Evolutionary conservation across 2,888 invertebrate genomes (phyloP).

Genomic region (Danaus chrysippus): DNA sequence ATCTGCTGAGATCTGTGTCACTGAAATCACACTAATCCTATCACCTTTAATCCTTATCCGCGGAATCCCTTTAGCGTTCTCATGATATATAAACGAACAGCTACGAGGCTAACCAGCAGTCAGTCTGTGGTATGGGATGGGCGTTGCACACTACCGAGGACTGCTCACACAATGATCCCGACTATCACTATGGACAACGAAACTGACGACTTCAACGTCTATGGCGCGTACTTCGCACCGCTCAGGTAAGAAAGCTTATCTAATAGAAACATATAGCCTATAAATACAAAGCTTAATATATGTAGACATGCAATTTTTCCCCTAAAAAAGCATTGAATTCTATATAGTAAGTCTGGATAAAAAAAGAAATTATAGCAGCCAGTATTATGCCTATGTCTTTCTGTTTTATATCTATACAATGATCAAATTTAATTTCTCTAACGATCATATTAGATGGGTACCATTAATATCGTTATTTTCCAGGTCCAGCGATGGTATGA

Average conservation of each 20-base stretch:
- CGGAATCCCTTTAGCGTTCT: constrained; percentile 57
- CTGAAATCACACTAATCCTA: constrained; percentile 67
- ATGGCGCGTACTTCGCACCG: constrained; percentile 65
- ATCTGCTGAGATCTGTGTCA: constrained; percentile 62
- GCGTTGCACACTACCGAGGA: constrained; percentile 66
- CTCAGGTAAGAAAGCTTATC: constrained; percentile 51
- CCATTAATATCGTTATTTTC: neutral
- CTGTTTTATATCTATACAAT: neutral
- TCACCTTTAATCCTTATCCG: constrained; percentile 65
- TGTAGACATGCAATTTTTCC: neutral
- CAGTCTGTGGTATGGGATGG: constrained; percentile 72
- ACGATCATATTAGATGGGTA: no score
- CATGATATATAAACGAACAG: constrained; percentile 58
- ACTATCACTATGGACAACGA: constrained; percentile 57
- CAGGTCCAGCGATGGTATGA: constrained; percentile 53
- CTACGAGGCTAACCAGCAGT: constrained; percentile 50
- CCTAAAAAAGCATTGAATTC: no score
- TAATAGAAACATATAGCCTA: neutral
- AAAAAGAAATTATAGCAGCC: no score
- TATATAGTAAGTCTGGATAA: no score
- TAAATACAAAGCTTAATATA: neutral
- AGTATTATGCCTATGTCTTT: no score
- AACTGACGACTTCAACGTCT: constrained; percentile 53
- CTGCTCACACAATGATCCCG: constrained; percentile 58
- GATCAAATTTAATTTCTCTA: neutral